A percentile compares a stretch with the other conserved stretches of the same genome.
Conservation (phyloP, 1,140 invertebrate genomes). For the Mylabris phalerata region DNA sequence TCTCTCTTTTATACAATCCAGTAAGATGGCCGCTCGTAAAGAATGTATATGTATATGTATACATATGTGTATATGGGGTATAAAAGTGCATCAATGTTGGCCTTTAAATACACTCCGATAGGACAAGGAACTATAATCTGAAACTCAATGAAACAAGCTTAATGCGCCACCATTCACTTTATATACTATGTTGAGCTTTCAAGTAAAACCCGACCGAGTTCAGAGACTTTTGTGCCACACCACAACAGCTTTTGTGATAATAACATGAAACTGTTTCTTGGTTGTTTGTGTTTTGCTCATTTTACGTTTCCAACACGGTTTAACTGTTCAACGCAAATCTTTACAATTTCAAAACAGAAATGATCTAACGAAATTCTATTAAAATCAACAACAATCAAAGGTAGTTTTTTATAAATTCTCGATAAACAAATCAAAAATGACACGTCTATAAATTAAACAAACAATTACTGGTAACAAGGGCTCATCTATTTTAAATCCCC, state of each 20-base stretch:
- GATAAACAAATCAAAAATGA: too few relatives aligned
- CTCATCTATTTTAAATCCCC: constrained; percentile 15
- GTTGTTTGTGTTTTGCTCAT: constrained; percentile 23
- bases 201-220: constrained; percentile 25
- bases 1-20: background rate
- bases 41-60: background rate
- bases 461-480: constrained; percentile 11
- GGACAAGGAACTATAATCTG: constrained; percentile 35
- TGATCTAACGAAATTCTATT: too few relatives aligned
- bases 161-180: constrained; percentile 30
- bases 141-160: constrained; percentile 36
- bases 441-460: constrained; percentile 9
- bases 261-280: constrained; percentile 31
- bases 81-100: constrained; percentile 35
- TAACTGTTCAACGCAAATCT: constrained; percentile 19
- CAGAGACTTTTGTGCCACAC: constrained; percentile 29
- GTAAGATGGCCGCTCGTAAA: constrained; percentile 38
- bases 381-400: too few relatives aligned
- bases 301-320: constrained; percentile 25
- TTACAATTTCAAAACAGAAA: background rate
- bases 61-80: constrained; percentile 11
- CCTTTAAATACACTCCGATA: constrained; percentile 22
- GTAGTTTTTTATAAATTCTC: too few relatives aligned
- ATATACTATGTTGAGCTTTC: constrained; percentile 31
- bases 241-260: constrained; percentile 34